Evolutionary conservation across 2,888 invertebrate genomes (phyloP).

Genomic region (Andrena hattorfiana): DNA sequence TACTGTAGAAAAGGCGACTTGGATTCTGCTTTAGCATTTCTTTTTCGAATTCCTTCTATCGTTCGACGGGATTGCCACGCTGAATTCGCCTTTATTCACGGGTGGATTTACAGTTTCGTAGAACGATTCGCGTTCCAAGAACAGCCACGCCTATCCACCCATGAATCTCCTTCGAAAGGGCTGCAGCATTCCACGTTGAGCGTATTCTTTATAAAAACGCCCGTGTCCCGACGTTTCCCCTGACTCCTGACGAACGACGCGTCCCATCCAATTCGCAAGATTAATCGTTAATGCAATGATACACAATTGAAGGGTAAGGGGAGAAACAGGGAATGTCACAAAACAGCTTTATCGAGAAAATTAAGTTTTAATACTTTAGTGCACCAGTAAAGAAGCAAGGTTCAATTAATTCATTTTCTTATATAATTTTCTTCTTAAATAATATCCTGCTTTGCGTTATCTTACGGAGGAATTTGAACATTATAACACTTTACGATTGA

Average conservation of each 20-base stretch:
- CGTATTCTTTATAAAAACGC: constrained; percentile 36
- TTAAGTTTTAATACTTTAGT: too few relatives aligned
- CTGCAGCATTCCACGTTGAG: constrained; percentile 34
- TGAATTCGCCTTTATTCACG: constrained; percentile 50
- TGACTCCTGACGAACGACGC: background rate
- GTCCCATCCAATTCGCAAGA: background rate
- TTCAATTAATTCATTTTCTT: too few relatives aligned
- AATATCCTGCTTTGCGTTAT: too few relatives aligned
- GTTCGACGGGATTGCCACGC: constrained; percentile 28
- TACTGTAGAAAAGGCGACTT: background rate
- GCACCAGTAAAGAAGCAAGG: too few relatives aligned
- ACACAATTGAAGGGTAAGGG: background rate
- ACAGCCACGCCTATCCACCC: constrained; percentile 62
- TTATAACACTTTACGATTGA: too few relatives aligned
- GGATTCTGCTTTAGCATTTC: background rate
- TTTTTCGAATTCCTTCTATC: constrained; percentile 5
- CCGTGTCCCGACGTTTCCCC: background rate
- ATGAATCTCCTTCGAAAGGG: constrained; percentile 66
- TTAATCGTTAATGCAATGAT: background rate
- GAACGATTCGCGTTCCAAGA: constrained; percentile 64
- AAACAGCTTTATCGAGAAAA: too few relatives aligned
- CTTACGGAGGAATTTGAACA: too few relatives aligned
- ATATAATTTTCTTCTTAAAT: too few relatives aligned
- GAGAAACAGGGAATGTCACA: too few relatives aligned
- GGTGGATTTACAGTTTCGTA: constrained; percentile 62